Evolutionary conservation across 1,140 invertebrate species (phyloP).

Genomic region (Eumaeus atala): DNA sequence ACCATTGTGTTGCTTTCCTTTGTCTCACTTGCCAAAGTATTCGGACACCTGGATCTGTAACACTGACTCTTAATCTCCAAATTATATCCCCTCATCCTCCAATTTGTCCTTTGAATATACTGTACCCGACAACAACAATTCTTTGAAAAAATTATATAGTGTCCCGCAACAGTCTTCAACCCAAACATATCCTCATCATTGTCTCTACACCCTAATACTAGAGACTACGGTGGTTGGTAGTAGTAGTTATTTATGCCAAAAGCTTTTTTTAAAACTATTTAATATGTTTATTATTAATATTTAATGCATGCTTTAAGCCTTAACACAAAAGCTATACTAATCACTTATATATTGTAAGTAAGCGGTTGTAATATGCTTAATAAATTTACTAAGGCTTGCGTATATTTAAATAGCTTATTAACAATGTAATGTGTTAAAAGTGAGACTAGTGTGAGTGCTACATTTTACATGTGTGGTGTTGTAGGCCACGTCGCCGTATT

Average conservation of each 20-base stretch:
- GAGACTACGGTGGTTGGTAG: conserved; percentile 19
- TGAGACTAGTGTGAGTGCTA: too few relatives aligned
- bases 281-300: conserved; percentile 34
- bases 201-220: background rate
- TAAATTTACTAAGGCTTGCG: background rate
- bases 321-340: conserved; percentile 37
- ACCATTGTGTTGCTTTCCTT: too few relatives aligned
- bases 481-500: conserved; percentile 91
- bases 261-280: conserved; percentile 49
- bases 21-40: too few relatives aligned
- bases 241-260: conserved; percentile 32
- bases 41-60: too few relatives aligned
- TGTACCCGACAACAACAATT: too few relatives aligned
- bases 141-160: too few relatives aligned
- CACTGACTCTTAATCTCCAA: too few relatives aligned
- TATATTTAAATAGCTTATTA: conserved; percentile 1
- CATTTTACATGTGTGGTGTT: conserved; percentile 28
- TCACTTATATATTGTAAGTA: conserved; percentile 3
- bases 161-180: too few relatives aligned
- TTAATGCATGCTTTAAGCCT: conserved; percentile 55
- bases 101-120: too few relatives aligned
- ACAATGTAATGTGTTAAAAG: conserved; percentile 1
- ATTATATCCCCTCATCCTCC: too few relatives aligned
- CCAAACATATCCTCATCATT: background rate
- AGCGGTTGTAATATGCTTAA: background rate